Conservation (phyloP, 1,140 invertebrate species). For the Drosophila orosa region DNA sequence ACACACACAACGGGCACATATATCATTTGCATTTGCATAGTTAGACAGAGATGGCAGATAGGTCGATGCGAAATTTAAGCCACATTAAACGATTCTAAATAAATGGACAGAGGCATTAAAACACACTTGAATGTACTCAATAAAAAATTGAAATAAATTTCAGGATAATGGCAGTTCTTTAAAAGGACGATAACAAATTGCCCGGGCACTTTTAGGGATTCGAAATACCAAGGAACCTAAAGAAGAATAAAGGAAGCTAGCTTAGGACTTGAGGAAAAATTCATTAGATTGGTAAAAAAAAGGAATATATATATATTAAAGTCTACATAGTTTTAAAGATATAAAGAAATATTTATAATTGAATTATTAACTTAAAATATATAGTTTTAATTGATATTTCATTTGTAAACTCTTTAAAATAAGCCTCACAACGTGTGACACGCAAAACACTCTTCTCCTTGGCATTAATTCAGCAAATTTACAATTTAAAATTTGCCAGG, state of each 20-base stretch:
- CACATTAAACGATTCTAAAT: slow-evolving; percentile 29
- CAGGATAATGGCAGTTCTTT: slow-evolving; percentile 12
- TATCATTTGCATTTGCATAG: slow-evolving; percentile 62
- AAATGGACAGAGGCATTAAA: slow-evolving; percentile 1
- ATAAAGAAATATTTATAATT: neutral
- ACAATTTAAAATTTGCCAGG: neutral
- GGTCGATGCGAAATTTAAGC: slow-evolving; percentile 39
- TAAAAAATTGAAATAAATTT: slow-evolving; percentile 14
- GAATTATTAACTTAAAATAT: neutral
- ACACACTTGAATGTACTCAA: slow-evolving; percentile 2
- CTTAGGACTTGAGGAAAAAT: neutral
- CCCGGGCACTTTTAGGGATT: neutral
- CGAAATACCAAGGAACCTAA: neutral
- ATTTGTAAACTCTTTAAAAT: no score
- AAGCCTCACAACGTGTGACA: no score
- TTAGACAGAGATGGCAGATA: slow-evolving; percentile 34
- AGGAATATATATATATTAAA: neutral
- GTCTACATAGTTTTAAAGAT: neutral
- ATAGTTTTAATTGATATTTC: no score
- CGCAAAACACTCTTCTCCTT: neutral
- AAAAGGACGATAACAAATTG: neutral
- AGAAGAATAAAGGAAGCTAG: neutral
- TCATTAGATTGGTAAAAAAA: no score
- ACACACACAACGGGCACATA: slow-evolving; percentile 37
- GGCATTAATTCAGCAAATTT: slow-evolving; percentile 7